These are phyloP conservation scores for Apus apus DNA, from an alignment of 2,113 vertebrate genomes.

Conservation along the genomic window DNA sequence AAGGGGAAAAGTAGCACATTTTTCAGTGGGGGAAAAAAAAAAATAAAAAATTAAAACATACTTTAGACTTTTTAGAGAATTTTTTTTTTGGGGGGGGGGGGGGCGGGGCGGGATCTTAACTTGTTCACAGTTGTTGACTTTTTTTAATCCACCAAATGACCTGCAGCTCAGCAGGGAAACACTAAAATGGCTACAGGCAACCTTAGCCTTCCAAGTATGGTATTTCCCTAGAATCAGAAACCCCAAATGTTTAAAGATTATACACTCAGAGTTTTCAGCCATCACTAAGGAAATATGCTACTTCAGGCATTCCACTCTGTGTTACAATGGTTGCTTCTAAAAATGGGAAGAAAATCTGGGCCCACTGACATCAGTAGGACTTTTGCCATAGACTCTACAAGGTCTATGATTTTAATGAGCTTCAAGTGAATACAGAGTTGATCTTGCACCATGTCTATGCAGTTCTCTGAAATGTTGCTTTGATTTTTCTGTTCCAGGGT, in stretches of 20 bases:
- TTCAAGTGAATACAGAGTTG: background rate
- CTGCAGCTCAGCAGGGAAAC: background rate
- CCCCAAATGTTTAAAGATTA: background rate
- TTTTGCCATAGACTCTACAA: background rate
- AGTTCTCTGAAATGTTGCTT: background rate
- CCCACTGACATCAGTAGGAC: background rate
- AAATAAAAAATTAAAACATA: background rate
- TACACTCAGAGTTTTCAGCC: background rate
- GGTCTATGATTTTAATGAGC: background rate
- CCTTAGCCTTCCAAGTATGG: background rate
- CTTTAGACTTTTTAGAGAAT: background rate
- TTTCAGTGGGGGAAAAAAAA: background rate
- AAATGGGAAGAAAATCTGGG: background rate
- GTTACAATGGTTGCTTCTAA: background rate
- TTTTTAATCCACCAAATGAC: background rate
- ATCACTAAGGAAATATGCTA: background rate
- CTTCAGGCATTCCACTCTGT: background rate
- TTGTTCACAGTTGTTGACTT: background rate
- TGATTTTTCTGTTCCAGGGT: slow-evolving; percentile 72
- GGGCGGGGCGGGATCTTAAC: background rate
- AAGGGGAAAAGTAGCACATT: background rate
- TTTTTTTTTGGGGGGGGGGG: background rate
- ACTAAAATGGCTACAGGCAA: background rate
- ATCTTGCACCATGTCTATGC: background rate
- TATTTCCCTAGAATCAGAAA: background rate